Conservation (phyloP, 2,113 vertebrate genomes). For the Oreochromis niloticus region DNA sequence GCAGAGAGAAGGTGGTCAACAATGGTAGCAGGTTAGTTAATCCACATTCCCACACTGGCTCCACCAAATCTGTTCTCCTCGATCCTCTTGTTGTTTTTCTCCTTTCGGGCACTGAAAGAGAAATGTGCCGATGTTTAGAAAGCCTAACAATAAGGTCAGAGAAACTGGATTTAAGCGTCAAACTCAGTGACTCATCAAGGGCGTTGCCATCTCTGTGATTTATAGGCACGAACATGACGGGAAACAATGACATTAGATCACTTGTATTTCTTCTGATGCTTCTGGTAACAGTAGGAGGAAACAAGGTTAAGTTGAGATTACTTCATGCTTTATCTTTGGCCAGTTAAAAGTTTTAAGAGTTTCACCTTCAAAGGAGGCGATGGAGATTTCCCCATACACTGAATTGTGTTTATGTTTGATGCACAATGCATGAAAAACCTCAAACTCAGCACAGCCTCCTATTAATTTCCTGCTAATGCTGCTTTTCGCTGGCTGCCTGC, state of each 20-base stretch:
- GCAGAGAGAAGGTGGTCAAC: constrained; percentile 21
- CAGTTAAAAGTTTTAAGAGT: neutral
- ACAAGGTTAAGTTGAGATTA: neutral
- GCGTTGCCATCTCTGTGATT: neutral
- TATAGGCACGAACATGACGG: neutral
- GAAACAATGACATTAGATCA: neutral
- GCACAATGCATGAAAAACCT: neutral
- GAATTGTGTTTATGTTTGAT: neutral
- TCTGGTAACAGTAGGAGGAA: neutral
- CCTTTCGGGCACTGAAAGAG: neutral
- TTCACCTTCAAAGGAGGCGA: neutral
- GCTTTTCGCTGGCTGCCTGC: neutral
- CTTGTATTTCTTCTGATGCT: neutral
- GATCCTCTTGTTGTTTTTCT: neutral
- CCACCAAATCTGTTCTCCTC: neutral
- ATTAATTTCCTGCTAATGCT: neutral
- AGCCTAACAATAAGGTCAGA: neutral
- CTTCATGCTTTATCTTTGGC: neutral
- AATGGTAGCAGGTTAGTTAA: constrained; percentile 37
- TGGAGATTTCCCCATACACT: neutral
- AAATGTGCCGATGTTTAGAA: neutral
- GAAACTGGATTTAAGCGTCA: neutral
- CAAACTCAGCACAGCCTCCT: neutral
- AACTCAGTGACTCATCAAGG: neutral
- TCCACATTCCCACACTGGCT: constrained; percentile 43